These are phyloP conservation scores for Axis porcinus DNA, from an alignment of 2,113 vertebrate species.

Conservation along the genomic window DNA sequence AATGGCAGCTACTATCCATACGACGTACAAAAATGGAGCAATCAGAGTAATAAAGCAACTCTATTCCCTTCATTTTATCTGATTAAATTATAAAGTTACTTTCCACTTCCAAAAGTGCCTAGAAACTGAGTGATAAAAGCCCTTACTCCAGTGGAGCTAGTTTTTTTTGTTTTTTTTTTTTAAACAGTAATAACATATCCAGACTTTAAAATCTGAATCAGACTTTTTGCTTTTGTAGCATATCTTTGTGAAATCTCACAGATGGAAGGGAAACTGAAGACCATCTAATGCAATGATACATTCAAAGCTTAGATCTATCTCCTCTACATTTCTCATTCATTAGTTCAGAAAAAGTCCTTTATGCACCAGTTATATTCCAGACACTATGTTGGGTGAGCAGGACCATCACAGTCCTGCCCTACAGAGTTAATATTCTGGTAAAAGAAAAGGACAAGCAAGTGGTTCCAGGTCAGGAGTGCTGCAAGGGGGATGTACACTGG, in stretches of 20 bases:
- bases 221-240: neutral
- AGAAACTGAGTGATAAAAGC: neutral
- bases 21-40: neutral
- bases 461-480: neutral
- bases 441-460: neutral
- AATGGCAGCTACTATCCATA: neutral
- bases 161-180: neutral
- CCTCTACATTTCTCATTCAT: neutral
- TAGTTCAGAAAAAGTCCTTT: neutral
- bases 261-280: neutral
- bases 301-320: neutral
- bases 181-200: neutral
- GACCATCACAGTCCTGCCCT: neutral
- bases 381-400: neutral
- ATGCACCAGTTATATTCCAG: neutral
- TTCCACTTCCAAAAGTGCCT: neutral
- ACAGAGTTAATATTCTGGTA: neutral
- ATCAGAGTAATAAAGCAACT: neutral
- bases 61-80: neutral
- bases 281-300: neutral
- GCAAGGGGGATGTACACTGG: neutral
- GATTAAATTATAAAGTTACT: neutral
- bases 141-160: neutral
- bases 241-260: neutral
- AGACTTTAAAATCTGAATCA: neutral